Evolutionary conservation across 2,113 vertebrate species (phyloP).

Genomic region (Paradisaea rubra): DNA sequence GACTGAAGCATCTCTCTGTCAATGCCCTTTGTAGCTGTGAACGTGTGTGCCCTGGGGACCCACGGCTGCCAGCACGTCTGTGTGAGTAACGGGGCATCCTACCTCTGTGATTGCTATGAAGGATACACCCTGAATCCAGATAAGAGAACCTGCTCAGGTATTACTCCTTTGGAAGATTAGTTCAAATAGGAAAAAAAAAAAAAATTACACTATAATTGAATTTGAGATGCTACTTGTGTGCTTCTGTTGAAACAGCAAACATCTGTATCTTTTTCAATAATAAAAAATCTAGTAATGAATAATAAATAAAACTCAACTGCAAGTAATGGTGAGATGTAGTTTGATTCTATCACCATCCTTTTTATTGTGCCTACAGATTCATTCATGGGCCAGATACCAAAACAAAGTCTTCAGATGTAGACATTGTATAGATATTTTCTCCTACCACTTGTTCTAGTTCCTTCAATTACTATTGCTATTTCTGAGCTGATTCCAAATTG

Average conservation of each 20-base stretch:
- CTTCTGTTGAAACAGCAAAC: neutral
- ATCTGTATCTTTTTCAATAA: neutral
- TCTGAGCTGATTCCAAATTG: neutral
- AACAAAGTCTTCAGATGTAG: neutral
- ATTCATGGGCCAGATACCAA: neutral
- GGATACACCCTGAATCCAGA: constrained; percentile 83
- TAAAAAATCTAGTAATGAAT: neutral
- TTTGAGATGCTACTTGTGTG: neutral
- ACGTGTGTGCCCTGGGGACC: constrained; percentile 74
- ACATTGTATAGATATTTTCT: neutral
- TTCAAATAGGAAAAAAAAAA: neutral
- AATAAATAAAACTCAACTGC: neutral
- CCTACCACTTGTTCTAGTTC: neutral
- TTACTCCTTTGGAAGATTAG: neutral
- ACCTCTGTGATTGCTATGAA: constrained; percentile 81
- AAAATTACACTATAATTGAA: neutral
- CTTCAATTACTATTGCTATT: neutral
- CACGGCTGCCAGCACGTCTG: constrained; percentile 87
- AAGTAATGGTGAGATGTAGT: neutral
- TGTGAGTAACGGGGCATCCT: constrained; percentile 65
- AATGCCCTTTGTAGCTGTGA: constrained; percentile 66
- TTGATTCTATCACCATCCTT: neutral
- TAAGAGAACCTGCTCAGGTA: constrained; percentile 84
- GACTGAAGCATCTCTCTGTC: neutral
- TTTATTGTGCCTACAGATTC: neutral